Percentiles rank a stretch among this genome's conserved stretches.
These are phyloP conservation scores for Acrobasis suavella DNA, from an alignment of 2,888 invertebrate species.

Conservation along the genomic window DNA sequence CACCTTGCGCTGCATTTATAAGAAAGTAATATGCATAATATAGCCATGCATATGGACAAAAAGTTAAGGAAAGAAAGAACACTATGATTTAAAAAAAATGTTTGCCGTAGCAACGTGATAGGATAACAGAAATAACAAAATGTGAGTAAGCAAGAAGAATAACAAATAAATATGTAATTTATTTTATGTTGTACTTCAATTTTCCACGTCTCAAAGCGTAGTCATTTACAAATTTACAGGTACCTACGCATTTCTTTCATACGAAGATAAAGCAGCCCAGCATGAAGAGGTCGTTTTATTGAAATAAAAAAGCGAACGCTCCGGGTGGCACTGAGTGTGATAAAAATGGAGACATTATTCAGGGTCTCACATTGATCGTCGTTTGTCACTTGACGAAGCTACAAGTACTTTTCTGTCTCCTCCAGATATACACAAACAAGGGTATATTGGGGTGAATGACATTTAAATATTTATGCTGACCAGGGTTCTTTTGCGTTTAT, in stretches of 20 bases:
- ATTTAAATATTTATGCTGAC: conserved; percentile 23
- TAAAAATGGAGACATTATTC: conserved; percentile 54
- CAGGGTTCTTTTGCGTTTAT: background rate
- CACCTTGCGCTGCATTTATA: no score
- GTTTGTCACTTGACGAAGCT: conserved; percentile 35
- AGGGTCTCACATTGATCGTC: conserved; percentile 45
- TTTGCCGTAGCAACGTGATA: no score
- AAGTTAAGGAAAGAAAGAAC: no score
- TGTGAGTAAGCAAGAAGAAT: background rate
- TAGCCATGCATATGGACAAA: no score
- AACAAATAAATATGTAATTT: background rate
- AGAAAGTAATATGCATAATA: no score
- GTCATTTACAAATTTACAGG: conserved; percentile 10
- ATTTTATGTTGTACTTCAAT: background rate
- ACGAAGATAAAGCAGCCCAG: conserved; percentile 16
- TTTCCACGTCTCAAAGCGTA: background rate
- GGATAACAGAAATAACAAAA: no score
- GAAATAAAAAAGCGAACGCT: conserved; percentile 46
- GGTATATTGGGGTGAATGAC: conserved; percentile 15
- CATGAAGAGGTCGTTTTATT: conserved; percentile 34
- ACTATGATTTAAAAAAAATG: no score
- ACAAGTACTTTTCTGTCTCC: conserved; percentile 26
- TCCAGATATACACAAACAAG: conserved; percentile 20
- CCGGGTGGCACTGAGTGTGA: conserved; percentile 44
- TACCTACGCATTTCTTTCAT: conserved; percentile 5